Evolutionary conservation across 2,113 vertebrate species (phyloP).

Genomic region (Megaleporinus macrocephalus): DNA sequence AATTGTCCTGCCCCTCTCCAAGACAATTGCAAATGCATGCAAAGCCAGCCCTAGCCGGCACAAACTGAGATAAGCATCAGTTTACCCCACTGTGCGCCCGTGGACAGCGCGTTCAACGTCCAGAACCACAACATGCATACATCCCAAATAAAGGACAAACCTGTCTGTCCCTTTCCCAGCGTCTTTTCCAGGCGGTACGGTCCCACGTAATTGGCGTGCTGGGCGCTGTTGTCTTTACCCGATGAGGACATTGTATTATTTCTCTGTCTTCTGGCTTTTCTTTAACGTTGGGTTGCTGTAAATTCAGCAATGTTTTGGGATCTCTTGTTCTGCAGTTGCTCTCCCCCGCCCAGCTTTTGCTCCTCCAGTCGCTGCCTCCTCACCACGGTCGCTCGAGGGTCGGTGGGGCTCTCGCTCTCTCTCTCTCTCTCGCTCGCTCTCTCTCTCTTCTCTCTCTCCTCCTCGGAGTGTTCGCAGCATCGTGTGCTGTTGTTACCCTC

Average conservation of each 20-base stretch:
- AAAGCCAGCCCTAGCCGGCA: slow-evolving; percentile 6
- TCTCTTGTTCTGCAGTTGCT: slow-evolving; percentile 53
- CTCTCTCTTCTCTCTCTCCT: slow-evolving; percentile 34
- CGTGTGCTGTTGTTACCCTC: slow-evolving; percentile 23
- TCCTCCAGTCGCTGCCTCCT: slow-evolving; percentile 60
- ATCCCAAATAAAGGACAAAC: slow-evolving; percentile 76
- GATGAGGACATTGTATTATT: slow-evolving; percentile 83
- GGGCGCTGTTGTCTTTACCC: slow-evolving; percentile 94
- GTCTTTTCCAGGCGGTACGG: slow-evolving; percentile 99
- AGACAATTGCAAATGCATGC: slow-evolving; percentile 22
- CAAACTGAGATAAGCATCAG: slow-evolving; percentile 27
- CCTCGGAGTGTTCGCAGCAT: slow-evolving; percentile 31
- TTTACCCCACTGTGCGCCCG: neutral
- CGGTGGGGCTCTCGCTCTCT: slow-evolving; percentile 52
- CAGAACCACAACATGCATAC: neutral
- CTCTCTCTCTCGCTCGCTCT: slow-evolving; percentile 40
- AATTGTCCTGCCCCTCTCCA: slow-evolving; percentile 1
- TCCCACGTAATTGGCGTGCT: slow-evolving; percentile 98
- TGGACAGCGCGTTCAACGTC: neutral
- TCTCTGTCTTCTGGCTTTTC: slow-evolving; percentile 43
- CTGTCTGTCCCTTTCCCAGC: slow-evolving; percentile 99
- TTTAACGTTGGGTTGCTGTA: slow-evolving; percentile 42
- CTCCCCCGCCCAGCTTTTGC: slow-evolving; percentile 54
- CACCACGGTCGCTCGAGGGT: slow-evolving; percentile 44
- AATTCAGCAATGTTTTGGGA: slow-evolving; percentile 40